A percentile compares a stretch with the other conserved stretches of the same genome.
Evolutionary conservation across 2,888 invertebrate species (phyloP).

Genomic region (Galerucella nymphaeae): DNA sequence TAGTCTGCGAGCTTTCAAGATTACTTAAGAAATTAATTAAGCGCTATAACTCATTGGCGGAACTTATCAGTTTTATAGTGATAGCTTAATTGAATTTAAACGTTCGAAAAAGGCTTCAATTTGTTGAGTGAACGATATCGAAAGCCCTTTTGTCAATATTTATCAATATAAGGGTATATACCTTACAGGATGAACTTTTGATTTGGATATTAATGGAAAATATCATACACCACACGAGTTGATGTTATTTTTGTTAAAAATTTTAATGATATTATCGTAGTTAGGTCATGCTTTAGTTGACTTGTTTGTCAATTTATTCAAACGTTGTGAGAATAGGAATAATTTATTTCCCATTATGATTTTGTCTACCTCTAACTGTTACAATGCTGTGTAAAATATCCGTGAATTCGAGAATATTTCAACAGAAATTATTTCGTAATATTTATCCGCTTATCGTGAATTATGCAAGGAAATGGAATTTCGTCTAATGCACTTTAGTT

Average conservation of each 20-base stretch:
- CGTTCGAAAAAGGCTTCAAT: constrained; percentile 31
- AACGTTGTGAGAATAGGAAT: too few relatives aligned
- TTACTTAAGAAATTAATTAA: constrained; percentile 48
- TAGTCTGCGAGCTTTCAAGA: neutral
- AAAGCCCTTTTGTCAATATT: neutral
- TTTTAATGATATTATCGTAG: too few relatives aligned
- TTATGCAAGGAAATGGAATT: constrained; percentile 34
- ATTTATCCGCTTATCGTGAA: constrained; percentile 23
- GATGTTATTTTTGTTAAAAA: too few relatives aligned
- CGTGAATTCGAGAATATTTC: constrained; percentile 8
- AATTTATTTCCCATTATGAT: too few relatives aligned
- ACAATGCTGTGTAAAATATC: neutral
- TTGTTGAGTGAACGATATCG: constrained; percentile 18
- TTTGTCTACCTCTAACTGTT: too few relatives aligned
- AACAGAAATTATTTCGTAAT: too few relatives aligned
- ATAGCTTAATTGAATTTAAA: constrained; percentile 50
- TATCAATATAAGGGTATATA: neutral
- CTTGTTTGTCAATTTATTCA: too few relatives aligned
- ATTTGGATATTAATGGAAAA: neutral
- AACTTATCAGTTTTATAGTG: constrained; percentile 45
- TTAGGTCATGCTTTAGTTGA: too few relatives aligned
- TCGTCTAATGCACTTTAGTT: constrained; percentile 35
- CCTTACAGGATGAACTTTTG: neutral
- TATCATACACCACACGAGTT: neutral
- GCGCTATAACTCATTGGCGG: constrained; percentile 44